phyloP scores from a whole-genome alignment of 2,113 vertebrate species.

The Acanthisitta chloris region DNA sequence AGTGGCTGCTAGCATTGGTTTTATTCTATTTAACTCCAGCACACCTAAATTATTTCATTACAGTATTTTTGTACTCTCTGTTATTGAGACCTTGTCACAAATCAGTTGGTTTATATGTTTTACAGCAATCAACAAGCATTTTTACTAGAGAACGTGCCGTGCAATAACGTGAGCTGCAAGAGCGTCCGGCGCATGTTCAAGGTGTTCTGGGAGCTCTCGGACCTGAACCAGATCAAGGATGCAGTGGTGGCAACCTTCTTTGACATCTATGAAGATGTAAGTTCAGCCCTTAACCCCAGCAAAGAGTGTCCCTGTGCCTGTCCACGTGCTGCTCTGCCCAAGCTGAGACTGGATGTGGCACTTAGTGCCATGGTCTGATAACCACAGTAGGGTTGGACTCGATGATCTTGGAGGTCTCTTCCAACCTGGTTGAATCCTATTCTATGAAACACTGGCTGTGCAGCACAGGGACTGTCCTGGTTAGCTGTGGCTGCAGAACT shows the following conservation, averaged over 20 bases:
- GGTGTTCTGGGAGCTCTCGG: conserved; percentile 90
- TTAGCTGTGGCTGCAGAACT: background rate
- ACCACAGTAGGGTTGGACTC: too few species aligned
- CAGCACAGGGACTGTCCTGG: background rate
- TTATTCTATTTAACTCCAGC: background rate
- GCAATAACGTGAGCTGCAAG: conserved; percentile 79
- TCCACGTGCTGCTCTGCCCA: background rate
- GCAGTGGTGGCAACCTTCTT: conserved; percentile 91
- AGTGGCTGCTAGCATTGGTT: background rate
- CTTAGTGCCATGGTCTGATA: too few species aligned
- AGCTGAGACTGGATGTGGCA: too few species aligned
- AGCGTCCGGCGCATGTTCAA: conserved; percentile 82
- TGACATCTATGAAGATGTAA: conserved; percentile 98
- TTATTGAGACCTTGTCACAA: background rate
- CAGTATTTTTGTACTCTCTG: background rate
- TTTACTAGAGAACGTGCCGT: conserved; percentile 90
- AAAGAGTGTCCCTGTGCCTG: background rate
- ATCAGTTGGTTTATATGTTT: background rate
- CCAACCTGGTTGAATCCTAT: too few species aligned
- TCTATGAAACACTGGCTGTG: too few species aligned
- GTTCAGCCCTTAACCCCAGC: conserved; percentile 52
- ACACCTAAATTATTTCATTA: background rate
- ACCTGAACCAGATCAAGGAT: conserved; percentile 86
- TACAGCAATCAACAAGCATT: conserved; percentile 88
- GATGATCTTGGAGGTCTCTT: too few species aligned